Evolutionary conservation across 2,113 vertebrate species (phyloP).

Genomic region (Elaphurus davidianus): DNA sequence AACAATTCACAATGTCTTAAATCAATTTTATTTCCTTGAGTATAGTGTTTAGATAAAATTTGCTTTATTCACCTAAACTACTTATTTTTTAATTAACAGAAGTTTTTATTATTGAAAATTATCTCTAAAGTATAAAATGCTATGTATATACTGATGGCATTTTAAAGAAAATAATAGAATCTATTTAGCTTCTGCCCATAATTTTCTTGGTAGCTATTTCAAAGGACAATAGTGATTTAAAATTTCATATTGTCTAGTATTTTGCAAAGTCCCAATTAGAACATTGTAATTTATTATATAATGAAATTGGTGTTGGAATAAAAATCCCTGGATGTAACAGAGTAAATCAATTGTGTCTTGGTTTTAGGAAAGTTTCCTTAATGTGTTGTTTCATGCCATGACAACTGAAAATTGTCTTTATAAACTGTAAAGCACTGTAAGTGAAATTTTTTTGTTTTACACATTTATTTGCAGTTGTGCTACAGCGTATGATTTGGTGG

Average conservation of each 20-base stretch:
- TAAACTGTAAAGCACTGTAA: not conserved
- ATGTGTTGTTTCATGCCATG: conserved; percentile 40
- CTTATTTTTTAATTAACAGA: conserved; percentile 62
- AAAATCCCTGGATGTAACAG: conserved; percentile 29
- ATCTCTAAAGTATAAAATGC: conserved; percentile 44
- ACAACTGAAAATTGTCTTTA: conserved; percentile 42
- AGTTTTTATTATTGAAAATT: conserved; percentile 59
- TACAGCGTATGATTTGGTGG: not conserved
- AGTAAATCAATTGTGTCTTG: conserved; percentile 44
- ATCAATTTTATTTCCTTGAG: conserved; percentile 48
- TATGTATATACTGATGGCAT: not conserved
- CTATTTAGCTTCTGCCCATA: conserved; percentile 41
- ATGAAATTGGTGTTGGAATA: conserved; percentile 41
- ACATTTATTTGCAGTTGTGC: not conserved
- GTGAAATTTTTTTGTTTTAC: not conserved
- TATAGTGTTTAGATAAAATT: conserved; percentile 43
- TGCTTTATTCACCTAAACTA: not conserved
- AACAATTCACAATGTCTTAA: not conserved
- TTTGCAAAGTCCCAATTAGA: conserved; percentile 63
- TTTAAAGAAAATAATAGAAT: conserved; percentile 32
- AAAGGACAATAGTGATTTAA: conserved; percentile 50
- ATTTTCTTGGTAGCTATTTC: conserved; percentile 59
- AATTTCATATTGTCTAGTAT: conserved; percentile 56
- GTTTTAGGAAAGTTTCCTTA: conserved; percentile 33
- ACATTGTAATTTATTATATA: conserved; percentile 45